These are phyloP conservation scores for Homalodisca vitripennis DNA, from an alignment of 1,140 invertebrate genomes.

Conservation along the genomic window DNA sequence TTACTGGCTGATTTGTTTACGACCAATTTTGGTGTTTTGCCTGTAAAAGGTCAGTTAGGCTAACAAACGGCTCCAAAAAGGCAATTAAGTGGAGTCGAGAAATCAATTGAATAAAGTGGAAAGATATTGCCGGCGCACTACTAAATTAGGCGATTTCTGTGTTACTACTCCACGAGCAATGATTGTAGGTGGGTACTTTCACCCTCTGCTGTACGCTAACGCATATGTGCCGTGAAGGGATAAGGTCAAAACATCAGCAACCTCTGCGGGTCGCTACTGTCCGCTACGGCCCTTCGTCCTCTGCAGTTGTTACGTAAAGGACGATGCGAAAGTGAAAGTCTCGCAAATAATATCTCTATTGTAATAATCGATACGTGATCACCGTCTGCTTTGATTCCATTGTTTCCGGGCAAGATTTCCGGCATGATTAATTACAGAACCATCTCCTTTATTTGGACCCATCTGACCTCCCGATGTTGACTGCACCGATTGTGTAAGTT, in stretches of 20 bases:
- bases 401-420: slow-evolving; percentile 10
- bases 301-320: neutral
- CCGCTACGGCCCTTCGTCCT: neutral
- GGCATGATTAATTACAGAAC: slow-evolving; percentile 14
- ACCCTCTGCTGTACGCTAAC: neutral
- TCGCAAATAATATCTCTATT: slow-evolving; percentile 8
- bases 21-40: no score
- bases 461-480: no score
- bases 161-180: neutral
- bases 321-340: slow-evolving; percentile 13
- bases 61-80: no score
- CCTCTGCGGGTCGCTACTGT: neutral
- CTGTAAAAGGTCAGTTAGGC: neutral
- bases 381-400: slow-evolving; percentile 2
- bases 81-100: slow-evolving; percentile 3
- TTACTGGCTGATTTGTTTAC: no score
- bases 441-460: no score
- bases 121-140: neutral
- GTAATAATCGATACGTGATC: slow-evolving; percentile 22
- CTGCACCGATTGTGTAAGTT: no score
- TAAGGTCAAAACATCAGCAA: neutral
- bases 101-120: neutral
- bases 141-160: neutral
- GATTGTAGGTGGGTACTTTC: neutral
- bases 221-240: neutral